phyloP scores from a whole-genome alignment of 1,140 invertebrate species.

The Pogonomyrmex barbatus region DNA sequence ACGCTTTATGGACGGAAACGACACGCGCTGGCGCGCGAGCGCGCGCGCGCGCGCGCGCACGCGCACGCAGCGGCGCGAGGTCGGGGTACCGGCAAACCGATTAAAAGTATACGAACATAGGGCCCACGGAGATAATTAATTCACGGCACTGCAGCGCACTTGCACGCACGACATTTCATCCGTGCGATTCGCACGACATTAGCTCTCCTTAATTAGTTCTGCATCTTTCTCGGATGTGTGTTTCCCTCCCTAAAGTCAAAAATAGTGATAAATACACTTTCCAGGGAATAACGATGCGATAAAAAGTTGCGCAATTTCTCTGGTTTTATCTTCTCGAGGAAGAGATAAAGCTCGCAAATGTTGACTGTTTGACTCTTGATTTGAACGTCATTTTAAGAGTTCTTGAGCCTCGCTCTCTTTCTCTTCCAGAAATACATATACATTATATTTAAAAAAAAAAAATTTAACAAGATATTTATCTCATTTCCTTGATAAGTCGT shows the following conservation, averaged over 20 bases:
- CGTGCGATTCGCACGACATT: constrained; percentile 64
- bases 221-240: background rate
- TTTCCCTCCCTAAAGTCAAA: background rate
- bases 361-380: background rate
- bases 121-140: constrained; percentile 78
- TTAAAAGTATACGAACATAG: constrained; percentile 74
- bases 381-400: background rate
- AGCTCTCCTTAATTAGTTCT: constrained; percentile 50
- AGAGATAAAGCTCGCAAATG: background rate
- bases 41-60: constrained; percentile 13
- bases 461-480: background rate
- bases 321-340: background rate
- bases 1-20: constrained; percentile 75
- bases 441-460: background rate
- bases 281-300: background rate
- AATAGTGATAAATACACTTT: constrained; percentile 1
- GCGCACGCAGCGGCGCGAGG: constrained; percentile 52
- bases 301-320: background rate
- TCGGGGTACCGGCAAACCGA: constrained; percentile 62
- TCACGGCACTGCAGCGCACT: constrained; percentile 70
- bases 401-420: background rate
- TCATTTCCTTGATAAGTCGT: background rate
- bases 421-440: background rate
- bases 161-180: constrained; percentile 67
- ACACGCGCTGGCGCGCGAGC: constrained; percentile 28